Evolutionary conservation across 1,140 invertebrate species (phyloP).

Genomic region (Zaprionus tsacasi): DNA sequence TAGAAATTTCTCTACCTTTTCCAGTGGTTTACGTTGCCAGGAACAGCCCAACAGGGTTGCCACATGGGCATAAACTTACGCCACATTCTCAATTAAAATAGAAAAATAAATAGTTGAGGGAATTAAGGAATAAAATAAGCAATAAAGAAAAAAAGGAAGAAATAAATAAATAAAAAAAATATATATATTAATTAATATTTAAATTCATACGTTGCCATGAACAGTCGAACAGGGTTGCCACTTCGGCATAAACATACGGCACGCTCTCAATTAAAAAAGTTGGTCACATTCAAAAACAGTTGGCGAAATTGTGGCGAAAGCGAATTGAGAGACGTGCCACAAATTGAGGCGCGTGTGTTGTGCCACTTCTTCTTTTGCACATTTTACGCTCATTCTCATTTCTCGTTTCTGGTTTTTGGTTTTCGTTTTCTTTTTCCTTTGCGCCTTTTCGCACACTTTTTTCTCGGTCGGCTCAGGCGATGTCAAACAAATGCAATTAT

Average conservation of each 20-base stretch:
- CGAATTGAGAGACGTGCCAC: conserved; percentile 12
- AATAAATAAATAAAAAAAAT: too few relatives aligned
- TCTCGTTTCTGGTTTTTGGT: not conserved
- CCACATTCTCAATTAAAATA: too few relatives aligned
- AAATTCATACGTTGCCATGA: too few relatives aligned
- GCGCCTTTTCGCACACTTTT: not conserved
- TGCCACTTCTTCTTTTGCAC: not conserved
- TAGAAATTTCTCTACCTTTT: not conserved
- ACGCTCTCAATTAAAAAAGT: too few relatives aligned
- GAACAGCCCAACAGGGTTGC: not conserved
- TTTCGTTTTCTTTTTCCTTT: not conserved
- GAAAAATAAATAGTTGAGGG: too few relatives aligned
- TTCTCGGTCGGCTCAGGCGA: conserved; percentile 31
- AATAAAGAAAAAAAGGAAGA: too few relatives aligned
- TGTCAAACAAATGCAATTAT: conserved; percentile 79
- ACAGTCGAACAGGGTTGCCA: too few relatives aligned
- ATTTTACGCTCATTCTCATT: not conserved
- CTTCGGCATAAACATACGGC: too few relatives aligned
- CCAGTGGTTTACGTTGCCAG: not conserved
- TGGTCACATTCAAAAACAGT: not conserved
- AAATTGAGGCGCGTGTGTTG: not conserved
- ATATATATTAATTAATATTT: too few relatives aligned
- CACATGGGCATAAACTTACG: too few relatives aligned
- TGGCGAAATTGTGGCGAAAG: conserved; percentile 27
- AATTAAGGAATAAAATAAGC: too few relatives aligned